A percentile compares a stretch with the other conserved stretches of the same genome.
Conservation (phyloP, 2,888 invertebrate genomes). For the Neocrepidodera transversa region DNA sequence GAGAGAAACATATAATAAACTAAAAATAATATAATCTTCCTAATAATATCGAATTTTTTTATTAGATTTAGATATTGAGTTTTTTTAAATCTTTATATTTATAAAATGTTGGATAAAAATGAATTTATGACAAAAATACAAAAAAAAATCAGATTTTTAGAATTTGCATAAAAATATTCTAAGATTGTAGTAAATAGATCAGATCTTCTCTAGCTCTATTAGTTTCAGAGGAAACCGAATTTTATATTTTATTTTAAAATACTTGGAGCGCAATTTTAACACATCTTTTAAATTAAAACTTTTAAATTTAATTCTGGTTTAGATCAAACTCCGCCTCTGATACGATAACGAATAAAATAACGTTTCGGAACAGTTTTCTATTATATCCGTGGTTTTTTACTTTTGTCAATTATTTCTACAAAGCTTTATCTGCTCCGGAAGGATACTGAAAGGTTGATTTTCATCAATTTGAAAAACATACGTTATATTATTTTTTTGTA, state of each 20-base stretch:
- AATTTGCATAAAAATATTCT: background rate
- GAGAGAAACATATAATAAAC: too few species aligned
- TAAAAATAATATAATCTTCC: too few species aligned
- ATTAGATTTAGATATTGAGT: too few species aligned
- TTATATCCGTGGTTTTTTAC: constrained; percentile 4
- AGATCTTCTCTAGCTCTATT: too few species aligned
- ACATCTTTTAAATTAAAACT: too few species aligned
- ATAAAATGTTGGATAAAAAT: too few species aligned
- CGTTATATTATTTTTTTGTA: background rate
- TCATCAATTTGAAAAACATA: background rate
- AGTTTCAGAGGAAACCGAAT: too few species aligned
- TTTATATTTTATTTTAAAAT: background rate
- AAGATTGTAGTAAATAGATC: background rate
- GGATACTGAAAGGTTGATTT: background rate
- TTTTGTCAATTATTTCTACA: constrained; percentile 5
- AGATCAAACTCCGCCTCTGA: background rate
- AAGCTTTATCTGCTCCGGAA: constrained; percentile 5
- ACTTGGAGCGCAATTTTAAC: too few species aligned
- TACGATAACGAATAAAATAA: background rate
- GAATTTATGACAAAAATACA: too few species aligned
- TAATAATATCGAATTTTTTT: too few species aligned
- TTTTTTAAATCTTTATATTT: too few species aligned
- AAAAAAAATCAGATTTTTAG: background rate
- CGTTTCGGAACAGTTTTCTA: constrained; percentile 9
- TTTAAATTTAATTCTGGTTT: too few species aligned